Conservation (phyloP, 2,797 vertebrate genomes). For the Psittacula echo region DNA sequence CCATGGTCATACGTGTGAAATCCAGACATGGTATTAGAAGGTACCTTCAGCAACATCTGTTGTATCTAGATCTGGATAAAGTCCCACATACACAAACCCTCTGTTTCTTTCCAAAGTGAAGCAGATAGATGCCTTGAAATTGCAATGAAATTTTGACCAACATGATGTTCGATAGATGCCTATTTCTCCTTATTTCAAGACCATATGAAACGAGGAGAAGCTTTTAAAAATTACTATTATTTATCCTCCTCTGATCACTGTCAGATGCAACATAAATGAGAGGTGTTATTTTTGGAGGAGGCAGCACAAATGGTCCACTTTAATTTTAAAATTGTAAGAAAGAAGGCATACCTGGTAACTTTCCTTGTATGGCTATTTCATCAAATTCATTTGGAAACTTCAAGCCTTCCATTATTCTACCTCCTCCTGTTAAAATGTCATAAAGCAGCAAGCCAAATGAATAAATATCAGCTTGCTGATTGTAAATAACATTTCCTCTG, state of each 20-base stretch:
- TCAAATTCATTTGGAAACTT: conserved; percentile 99
- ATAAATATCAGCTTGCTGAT: conserved; percentile 95
- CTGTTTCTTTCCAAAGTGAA: background rate
- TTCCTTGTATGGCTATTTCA: conserved; percentile 92
- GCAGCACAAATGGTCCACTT: background rate
- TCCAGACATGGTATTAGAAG: background rate
- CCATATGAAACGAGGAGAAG: background rate
- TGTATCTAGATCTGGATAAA: background rate
- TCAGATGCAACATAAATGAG: background rate
- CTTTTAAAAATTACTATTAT: background rate
- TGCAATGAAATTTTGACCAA: background rate
- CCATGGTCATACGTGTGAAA: too few species aligned
- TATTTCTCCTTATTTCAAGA: background rate
- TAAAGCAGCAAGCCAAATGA: conserved; percentile 96
- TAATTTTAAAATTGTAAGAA: background rate
- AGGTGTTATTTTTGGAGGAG: background rate
- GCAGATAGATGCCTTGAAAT: background rate
- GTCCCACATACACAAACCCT: background rate
- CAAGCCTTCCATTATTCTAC: conserved; percentile 92
- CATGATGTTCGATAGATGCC: background rate
- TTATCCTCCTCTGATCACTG: background rate
- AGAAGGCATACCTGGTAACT: conserved; percentile 87
- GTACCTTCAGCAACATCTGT: background rate
- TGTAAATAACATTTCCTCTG: conserved; percentile 94
- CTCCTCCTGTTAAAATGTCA: conserved; percentile 92